Conservation (phyloP, 1,140 invertebrate genomes). For the Drosophila nigromelanica region DNA sequence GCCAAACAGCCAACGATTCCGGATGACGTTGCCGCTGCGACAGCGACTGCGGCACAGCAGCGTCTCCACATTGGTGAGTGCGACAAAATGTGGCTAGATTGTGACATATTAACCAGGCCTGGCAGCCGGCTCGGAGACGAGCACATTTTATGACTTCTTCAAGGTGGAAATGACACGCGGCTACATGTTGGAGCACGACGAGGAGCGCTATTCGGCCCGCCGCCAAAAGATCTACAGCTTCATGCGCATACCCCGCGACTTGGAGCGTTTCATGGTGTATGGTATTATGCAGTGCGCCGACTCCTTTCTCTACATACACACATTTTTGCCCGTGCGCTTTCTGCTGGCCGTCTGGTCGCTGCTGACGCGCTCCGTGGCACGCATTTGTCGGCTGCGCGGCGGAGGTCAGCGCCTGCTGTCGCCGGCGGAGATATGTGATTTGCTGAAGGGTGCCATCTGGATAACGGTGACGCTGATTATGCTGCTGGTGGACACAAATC, state of each 20-base stretch:
- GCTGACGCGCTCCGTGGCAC: slow-evolving; percentile 88
- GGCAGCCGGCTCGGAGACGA: slow-evolving; percentile 43
- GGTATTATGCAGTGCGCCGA: slow-evolving; percentile 99
- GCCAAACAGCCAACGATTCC: slow-evolving; percentile 44
- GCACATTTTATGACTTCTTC: slow-evolving; percentile 88
- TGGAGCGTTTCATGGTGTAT: slow-evolving; percentile 97
- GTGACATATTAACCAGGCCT: background rate
- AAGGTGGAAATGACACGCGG: slow-evolving; percentile 94
- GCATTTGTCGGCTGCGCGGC: slow-evolving; percentile 88
- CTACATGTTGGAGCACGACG: slow-evolving; percentile 96
- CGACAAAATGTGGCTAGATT: background rate
- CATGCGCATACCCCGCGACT: slow-evolving; percentile 96
- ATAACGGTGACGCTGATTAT: slow-evolving; percentile 93
- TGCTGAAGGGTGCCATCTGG: slow-evolving; percentile 96
- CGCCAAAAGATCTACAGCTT: slow-evolving; percentile 98
- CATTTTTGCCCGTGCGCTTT: slow-evolving; percentile 97
- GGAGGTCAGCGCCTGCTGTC: slow-evolving; percentile 87
- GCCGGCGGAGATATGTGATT: slow-evolving; percentile 97
- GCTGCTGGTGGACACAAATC: slow-evolving; percentile 97
- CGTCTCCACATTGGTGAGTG: slow-evolving; percentile 44
- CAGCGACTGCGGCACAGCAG: slow-evolving; percentile 23
- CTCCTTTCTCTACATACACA: slow-evolving; percentile 98
- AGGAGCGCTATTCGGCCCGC: slow-evolving; percentile 95
- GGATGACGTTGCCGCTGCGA: slow-evolving; percentile 62
- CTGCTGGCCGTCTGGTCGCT: slow-evolving; percentile 93